Evolutionary conservation across 1,140 invertebrate species (phyloP).

Genomic region (Eurosta solidaginis): DNA sequence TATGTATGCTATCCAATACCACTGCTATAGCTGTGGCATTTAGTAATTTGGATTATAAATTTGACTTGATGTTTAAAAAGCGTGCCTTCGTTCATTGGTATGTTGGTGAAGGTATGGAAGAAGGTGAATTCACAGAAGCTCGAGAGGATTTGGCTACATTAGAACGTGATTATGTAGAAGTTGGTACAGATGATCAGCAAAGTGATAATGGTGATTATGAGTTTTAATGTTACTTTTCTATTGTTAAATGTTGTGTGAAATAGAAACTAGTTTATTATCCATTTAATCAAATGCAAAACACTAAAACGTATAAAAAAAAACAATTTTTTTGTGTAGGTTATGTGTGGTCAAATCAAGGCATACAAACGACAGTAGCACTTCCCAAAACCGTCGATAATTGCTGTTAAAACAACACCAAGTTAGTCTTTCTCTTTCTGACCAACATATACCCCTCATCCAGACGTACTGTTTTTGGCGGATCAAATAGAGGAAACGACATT

Average conservation of each 20-base stretch:
- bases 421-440: too few species aligned
- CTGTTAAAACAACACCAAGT: too few species aligned
- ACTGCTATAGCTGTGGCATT: constrained; percentile 80
- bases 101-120: constrained; percentile 75
- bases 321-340: too few species aligned
- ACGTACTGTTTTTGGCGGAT: too few species aligned
- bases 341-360: too few species aligned
- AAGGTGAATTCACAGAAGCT: constrained; percentile 75
- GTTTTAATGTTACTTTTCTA: constrained; percentile 36
- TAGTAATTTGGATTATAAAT: constrained; percentile 75
- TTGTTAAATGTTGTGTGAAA: too few species aligned
- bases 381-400: too few species aligned
- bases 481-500: too few species aligned
- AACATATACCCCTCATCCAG: too few species aligned
- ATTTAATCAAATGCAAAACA: background rate
- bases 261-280: background rate
- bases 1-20: constrained; percentile 79
- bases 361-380: too few species aligned
- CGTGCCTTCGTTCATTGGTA: constrained; percentile 81
- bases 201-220: constrained; percentile 44
- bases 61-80: constrained; percentile 81
- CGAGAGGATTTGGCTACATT: constrained; percentile 75
- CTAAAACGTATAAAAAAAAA: too few species aligned
- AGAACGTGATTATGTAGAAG: constrained; percentile 69
- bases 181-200: constrained; percentile 51